phyloP scores from a whole-genome alignment of 1,140 invertebrate genomes.

The Macrostomum lignano region DNA sequence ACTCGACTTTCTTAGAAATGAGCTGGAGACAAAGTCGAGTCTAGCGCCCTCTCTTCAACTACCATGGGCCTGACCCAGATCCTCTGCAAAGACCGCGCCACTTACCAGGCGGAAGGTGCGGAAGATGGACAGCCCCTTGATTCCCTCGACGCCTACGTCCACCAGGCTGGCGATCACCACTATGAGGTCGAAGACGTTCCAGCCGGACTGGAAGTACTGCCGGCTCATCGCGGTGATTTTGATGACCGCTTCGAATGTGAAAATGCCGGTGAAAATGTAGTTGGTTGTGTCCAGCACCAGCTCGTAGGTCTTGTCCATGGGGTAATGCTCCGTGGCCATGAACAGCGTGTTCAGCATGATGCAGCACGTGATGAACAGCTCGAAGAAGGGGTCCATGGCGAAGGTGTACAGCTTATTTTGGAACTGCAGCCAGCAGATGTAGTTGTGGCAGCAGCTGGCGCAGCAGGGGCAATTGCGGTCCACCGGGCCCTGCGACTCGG shows the following conservation, averaged over 20 bases:
- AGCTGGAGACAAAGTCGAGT: too few species aligned
- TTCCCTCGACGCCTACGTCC: slow-evolving; percentile 58
- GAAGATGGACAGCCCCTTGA: slow-evolving; percentile 71
- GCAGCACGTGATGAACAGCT: slow-evolving; percentile 81
- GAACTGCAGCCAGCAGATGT: slow-evolving; percentile 12
- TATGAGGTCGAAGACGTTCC: slow-evolving; percentile 79
- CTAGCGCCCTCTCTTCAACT: too few species aligned
- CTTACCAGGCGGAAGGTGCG: slow-evolving; percentile 88
- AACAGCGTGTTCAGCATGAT: slow-evolving; percentile 87
- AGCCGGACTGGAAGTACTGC: slow-evolving; percentile 55
- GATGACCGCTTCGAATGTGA: slow-evolving; percentile 16
- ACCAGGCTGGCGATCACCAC: slow-evolving; percentile 68
- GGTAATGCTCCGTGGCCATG: slow-evolving; percentile 82
- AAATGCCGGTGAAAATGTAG: slow-evolving; percentile 55
- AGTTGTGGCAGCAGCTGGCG: slow-evolving; percentile 24
- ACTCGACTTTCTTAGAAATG: too few species aligned
- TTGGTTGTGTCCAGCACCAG: slow-evolving; percentile 46
- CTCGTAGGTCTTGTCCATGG: slow-evolving; percentile 38
- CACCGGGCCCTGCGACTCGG: too few species aligned
- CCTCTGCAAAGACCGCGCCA: too few species aligned
- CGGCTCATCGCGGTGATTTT: neutral
- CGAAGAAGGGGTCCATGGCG: slow-evolving; percentile 82
- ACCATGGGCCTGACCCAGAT: too few species aligned
- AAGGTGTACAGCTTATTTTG: slow-evolving; percentile 15
- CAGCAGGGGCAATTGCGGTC: slow-evolving; percentile 62